Evolutionary conservation across 2,888 invertebrate species (phyloP), one percentile per base, ranked within the genome.

Genomic region (Chymomyza caudatula): DNA sequence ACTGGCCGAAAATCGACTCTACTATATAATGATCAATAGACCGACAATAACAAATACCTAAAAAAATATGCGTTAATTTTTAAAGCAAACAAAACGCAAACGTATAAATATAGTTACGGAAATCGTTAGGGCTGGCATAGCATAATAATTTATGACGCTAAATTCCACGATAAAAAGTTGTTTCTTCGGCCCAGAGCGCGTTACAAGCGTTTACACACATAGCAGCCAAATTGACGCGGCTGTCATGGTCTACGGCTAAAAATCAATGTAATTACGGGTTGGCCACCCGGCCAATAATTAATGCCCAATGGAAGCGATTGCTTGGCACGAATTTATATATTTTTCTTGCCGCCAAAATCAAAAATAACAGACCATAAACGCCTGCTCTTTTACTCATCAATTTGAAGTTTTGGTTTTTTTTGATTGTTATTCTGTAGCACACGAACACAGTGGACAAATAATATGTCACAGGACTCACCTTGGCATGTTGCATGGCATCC

Each of bases 401-500:
- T 17, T 19, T 20, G 44, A 60, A 25, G 47, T 51, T 25, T 54
- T 57, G 25, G 57, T 49, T 63, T 37, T 57, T 43, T 60, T 73
- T 54, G 2, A 2, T 29, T 54, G 13, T 54, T 49, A n/a, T n/a
- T 53, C 62, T 65, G 37, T 63, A 69, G 3, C 2, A 11, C 11
- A 37, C 11, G 11, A 8, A 37, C 29, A 37, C 29, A 0, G 2
- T 6, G 4, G 29, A 6, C 8, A 29, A 8, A 29, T 29, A 85
- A 85, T n/a, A 19, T 25, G 55, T 22, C 6, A 17, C 1, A n/a
- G 2, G 15, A 86, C 92, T 90, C 85, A 96, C 96, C 93, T 95
- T 94, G 78, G 94, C 94, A 73, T 94, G 93, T 80, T 93, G 92
- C 71, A 93, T 92, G 60, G 95, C 94, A 89, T 95, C 94, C 79